A percentile compares a stretch with the other conserved stretches of the same genome.
Conservation (phyloP, 1,140 invertebrate genomes). For the Xylocopa sonorina region DNA sequence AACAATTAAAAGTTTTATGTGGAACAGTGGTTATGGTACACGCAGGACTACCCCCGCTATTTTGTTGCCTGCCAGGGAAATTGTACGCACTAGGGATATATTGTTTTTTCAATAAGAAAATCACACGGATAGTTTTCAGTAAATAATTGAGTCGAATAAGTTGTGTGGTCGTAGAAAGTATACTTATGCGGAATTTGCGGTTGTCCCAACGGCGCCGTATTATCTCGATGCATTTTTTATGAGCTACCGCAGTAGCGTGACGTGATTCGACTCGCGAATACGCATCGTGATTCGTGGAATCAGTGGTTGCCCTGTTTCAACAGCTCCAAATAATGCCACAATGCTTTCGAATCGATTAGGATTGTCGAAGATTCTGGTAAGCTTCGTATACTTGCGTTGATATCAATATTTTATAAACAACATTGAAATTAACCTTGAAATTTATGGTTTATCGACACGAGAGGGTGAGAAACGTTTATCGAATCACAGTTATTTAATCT, state of each 20-base stretch:
- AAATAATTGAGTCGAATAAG: conserved; percentile 8
- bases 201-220: neutral
- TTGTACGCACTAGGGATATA: neutral
- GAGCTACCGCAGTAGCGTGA: conserved; percentile 7
- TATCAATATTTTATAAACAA: neutral
- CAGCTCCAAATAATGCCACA: neutral
- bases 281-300: neutral
- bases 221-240: conserved; percentile 29
- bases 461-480: too few species aligned
- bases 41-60: too few species aligned
- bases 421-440: too few species aligned
- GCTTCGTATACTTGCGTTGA: neutral
- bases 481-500: too few species aligned
- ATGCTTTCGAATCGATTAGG: neutral
- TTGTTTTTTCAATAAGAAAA: neutral
- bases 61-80: neutral
- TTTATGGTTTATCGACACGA: too few species aligned
- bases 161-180: neutral
- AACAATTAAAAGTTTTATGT: too few species aligned
- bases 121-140: neutral
- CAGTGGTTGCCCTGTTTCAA: neutral
- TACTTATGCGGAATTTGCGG: neutral
- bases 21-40: too few species aligned
- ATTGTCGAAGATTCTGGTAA: neutral
- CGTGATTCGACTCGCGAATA: neutral